phyloP scores from a whole-genome alignment of 2,888 invertebrate genomes.

The Macrosoma leucophasiata region DNA sequence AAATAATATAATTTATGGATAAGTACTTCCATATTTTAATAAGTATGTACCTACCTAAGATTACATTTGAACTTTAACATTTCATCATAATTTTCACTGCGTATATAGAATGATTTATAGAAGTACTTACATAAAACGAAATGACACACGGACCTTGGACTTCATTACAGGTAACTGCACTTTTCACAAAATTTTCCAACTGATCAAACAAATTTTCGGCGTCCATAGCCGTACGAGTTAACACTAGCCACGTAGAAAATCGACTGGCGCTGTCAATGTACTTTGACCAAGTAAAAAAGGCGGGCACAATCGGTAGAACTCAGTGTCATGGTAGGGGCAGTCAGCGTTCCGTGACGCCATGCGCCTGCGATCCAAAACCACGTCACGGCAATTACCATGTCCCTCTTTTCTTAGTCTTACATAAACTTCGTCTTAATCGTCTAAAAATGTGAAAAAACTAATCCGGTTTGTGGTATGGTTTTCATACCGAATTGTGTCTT shows the following conservation, averaged over 20 bases:
- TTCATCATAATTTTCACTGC: constrained; percentile 37
- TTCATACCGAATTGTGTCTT: too few species aligned
- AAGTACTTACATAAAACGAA: constrained; percentile 42
- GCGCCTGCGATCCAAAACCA: constrained; percentile 33
- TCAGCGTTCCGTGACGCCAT: constrained; percentile 63
- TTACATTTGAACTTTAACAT: constrained; percentile 36
- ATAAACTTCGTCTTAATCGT: too few species aligned
- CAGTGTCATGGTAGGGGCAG: constrained; percentile 53
- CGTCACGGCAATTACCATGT: constrained; percentile 60
- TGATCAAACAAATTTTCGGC: constrained; percentile 28
- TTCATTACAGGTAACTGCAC: constrained; percentile 39
- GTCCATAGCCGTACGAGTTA: constrained; percentile 49
- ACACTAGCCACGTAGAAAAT: constrained; percentile 32
- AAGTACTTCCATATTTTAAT: too few species aligned
- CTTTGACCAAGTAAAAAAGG: constrained; percentile 16
- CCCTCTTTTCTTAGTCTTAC: constrained; percentile 22
- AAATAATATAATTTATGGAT: too few species aligned
- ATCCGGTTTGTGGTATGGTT: too few species aligned
- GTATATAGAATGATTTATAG: constrained; percentile 24
- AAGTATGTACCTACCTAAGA: too few species aligned
- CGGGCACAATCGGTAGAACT: constrained; percentile 9
- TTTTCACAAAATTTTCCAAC: constrained; percentile 35
- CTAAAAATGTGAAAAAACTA: too few species aligned
- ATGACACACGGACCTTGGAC: constrained; percentile 56
- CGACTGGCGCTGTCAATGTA: constrained; percentile 35